Base-by-base conservation (phyloP, 2,888 invertebrate species). In the Clunio marinus region DNA sequence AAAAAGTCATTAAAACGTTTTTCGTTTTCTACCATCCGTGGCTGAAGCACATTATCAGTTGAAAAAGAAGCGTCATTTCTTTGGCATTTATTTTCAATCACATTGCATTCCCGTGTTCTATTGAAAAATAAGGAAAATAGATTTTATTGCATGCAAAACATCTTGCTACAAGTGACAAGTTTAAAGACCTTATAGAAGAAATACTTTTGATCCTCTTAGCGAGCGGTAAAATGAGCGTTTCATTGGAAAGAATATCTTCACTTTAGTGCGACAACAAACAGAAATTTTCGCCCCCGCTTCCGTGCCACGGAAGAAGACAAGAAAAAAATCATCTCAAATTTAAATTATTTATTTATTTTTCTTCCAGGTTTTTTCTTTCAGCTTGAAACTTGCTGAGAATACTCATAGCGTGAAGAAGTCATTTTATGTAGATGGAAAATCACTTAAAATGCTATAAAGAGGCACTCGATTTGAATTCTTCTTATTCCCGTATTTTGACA, bases 151-250 rank as follows among this genome's bases (percentile, higher is more conserved):
- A 37, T 63, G 63, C 63, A 63, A 63, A 41, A 63, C 37, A 63
- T 63, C 63, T 63, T 63, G 63, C 37, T 63, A 63, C 24, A 37
- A 63, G 37, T 63, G 63, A 63, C 63, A 63, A 63, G 45, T 45
- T 20, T 63, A 63, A 63, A 46, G 37, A 63, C 63, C 63, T 63
- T 63, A 51, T 51, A 20, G 51, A 51, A 51, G 7, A 51, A 51
- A 51, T 41, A n/a, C 41, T 41, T 10, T 17, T 51, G 51, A 51
- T 51, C 51, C 51, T 51, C 51, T 51, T 51, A 51, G 17, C n/a
- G 17, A 51, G 17, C 51, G 51, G 51, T 17, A 51, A 20, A 51
- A 17, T 8, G 51, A 17, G 22, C 22, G 8, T 51, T 51, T 20
- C n/a, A 17, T 8, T 8, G 22, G 22, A 51, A 22, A 17, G 17